Evolutionary conservation across 2,888 invertebrate species (phyloP), one percentile per base, ranked within the genome.

Genomic region (Invenusta paracnida): DNA sequence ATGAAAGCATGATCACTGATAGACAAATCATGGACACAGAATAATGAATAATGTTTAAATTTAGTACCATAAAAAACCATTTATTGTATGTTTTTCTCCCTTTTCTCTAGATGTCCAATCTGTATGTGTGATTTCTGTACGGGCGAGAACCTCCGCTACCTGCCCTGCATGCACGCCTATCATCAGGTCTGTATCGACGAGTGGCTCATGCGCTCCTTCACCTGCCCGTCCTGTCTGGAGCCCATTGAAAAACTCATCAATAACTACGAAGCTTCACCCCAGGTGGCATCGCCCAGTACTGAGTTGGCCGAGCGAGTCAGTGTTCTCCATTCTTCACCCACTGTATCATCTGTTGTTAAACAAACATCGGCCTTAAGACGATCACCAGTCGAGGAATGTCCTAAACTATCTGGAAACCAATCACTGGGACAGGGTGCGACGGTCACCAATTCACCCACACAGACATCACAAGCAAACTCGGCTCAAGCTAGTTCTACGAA

Each of bases 131-230:
- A 96, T 90, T 94, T 95, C 90, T 92, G 94, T 88, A 93, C 94
- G 31, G 95, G 94, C 81, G 94, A 95, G 90, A 92, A 93, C 79
- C 93, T 95, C 81, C 94, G 95, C 73, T 95, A 94, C 92, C 92
- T 96, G 88, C 95, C 95, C 0, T 95, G 95, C 90, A 94, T 95
- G 94, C 95, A 95, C 90, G 95, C 94, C 84, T 96, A 95, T 91
- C 95, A 95, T 91, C 94, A 94, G 87, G 93, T 93, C 87, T 95
- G 95, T 91, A 95, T 96, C 48, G 95, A 95, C 90, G 95, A 95
- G 90, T 95, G 95, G 95, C 92, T 95, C 83, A 94, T 95, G 93
- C 93, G 95, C 87, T 95, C 95, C 88, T 93, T 95, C 88, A 95
- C 95, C 67, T 96, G 95, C 92, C 95, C 95, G 0, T 95, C 95